Evolutionary conservation across 2,888 invertebrate species (phyloP), one percentile per base, ranked within the genome.

Genomic region (Bugula neritina): DNA sequence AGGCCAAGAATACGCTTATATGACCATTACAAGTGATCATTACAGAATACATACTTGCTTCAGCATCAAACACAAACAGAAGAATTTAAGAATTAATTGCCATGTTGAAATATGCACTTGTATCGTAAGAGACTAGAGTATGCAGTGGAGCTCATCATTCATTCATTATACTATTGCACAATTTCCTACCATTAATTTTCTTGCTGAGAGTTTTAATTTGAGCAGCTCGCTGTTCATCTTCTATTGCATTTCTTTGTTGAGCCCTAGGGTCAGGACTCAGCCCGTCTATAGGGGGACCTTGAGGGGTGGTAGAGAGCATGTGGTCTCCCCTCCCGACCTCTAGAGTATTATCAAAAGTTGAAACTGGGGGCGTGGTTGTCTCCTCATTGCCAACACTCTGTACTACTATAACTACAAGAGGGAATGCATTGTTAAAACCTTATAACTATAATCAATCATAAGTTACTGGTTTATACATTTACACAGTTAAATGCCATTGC

Each of bases 101-200:
- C n/a, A n/a, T n/a, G n/a, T n/a, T n/a, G n/a, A n/a, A n/a, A n/a
- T n/a, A n/a, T n/a, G n/a, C n/a, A n/a, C n/a, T n/a, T n/a, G n/a
- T n/a, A n/a, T n/a, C n/a, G n/a, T n/a, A n/a, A n/a, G n/a, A n/a
- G n/a, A n/a, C n/a, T n/a, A n/a, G n/a, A n/a, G n/a, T n/a, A n/a
- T n/a, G n/a, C n/a, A n/a, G n/a, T n/a, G n/a, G n/a, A n/a, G n/a
- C n/a, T n/a, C n/a, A n/a, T n/a, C n/a, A n/a, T n/a, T n/a, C n/a
- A n/a, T n/a, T n/a, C n/a, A n/a, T n/a, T n/a, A n/a, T n/a, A n/a
- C n/a, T n/a, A n/a, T n/a, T n/a, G n/a, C n/a, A n/a, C n/a, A n/a
- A n/a, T n/a, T n/a, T n/a, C 54, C 43, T 52, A 70, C 70, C 35
- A 25, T n/a, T 70, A 5, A 70, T 70, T 70, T 29, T 35, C 70